phyloP scores from a whole-genome alignment of 2,113 vertebrate genomes.

The Pitta sordida region DNA sequence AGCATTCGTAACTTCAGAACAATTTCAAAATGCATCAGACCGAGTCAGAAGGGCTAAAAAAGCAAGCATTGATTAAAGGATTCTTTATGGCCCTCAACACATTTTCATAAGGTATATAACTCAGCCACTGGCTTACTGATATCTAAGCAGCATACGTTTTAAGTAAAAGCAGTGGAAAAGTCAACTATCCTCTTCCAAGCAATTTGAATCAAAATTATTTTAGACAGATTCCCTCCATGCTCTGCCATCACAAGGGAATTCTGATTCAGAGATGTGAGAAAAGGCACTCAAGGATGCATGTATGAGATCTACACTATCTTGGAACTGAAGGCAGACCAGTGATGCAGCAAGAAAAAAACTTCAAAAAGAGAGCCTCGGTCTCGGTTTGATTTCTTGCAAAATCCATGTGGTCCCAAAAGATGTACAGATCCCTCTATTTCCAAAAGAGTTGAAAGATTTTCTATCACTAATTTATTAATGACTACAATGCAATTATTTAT shows the following conservation, averaged over 20 bases:
- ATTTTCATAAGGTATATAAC: neutral
- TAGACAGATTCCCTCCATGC: neutral
- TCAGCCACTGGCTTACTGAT: neutral
- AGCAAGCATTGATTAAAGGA: neutral
- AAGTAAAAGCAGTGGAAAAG: neutral
- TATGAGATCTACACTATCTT: neutral
- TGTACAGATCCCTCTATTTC: neutral
- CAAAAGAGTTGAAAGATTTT: neutral
- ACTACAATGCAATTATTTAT: neutral
- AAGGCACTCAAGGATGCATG: neutral
- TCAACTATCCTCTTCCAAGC: neutral
- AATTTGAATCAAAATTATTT: neutral
- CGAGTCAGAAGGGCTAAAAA: constrained; percentile 5
- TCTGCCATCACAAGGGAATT: neutral
- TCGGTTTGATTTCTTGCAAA: neutral
- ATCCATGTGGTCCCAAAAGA: neutral
- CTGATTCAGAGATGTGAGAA: neutral
- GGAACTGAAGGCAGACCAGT: neutral
- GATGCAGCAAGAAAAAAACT: neutral
- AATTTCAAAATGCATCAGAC: neutral
- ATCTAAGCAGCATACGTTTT: neutral
- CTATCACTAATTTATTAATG: neutral
- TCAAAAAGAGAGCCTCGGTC: neutral
- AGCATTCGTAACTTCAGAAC: neutral
- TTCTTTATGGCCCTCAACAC: neutral